phyloP scores from a whole-genome alignment of 2,113 vertebrate genomes.

The Sebastes schlegelii region DNA sequence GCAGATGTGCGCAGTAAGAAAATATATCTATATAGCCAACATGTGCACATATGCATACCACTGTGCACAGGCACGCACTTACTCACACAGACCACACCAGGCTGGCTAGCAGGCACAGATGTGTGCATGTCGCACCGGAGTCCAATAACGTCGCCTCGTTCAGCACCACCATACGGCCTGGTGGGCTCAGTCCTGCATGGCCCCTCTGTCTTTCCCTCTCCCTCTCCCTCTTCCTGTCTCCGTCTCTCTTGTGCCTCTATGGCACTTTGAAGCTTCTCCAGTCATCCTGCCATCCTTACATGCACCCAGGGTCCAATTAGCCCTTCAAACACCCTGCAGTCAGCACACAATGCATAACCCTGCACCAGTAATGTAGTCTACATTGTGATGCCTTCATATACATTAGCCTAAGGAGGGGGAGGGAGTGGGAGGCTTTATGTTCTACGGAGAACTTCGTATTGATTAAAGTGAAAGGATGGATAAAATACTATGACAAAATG shows the following conservation, averaged over 20 bases:
- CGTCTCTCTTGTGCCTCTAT: constrained; percentile 85
- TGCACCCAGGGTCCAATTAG: constrained; percentile 96
- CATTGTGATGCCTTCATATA: constrained; percentile 46
- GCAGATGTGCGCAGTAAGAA: constrained; percentile 96
- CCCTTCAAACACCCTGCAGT: constrained; percentile 73
- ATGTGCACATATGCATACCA: constrained; percentile 34
- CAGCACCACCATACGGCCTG: constrained; percentile 87
- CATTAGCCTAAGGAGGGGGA: constrained; percentile 22
- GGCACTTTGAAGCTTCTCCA: constrained; percentile 86
- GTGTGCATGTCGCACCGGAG: constrained; percentile 91
- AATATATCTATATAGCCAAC: constrained; percentile 81
- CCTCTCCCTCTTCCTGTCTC: background rate
- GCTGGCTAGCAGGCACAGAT: constrained; percentile 83
- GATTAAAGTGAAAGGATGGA: constrained; percentile 44
- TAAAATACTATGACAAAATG: background rate
- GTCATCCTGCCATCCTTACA: constrained; percentile 90
- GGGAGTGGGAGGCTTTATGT: constrained; percentile 14
- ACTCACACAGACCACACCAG: constrained; percentile 34
- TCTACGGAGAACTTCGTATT: constrained; percentile 35
- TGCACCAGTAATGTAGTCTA: constrained; percentile 33
- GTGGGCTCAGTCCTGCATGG: constrained; percentile 80
- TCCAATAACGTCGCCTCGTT: constrained; percentile 89
- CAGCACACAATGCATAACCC: constrained; percentile 87
- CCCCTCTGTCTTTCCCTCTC: constrained; percentile 5
- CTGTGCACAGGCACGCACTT: constrained; percentile 12